These are phyloP conservation scores for Oryzias curvinotus DNA, from an alignment of 2,113 vertebrate genomes.

Conservation along the genomic window DNA sequence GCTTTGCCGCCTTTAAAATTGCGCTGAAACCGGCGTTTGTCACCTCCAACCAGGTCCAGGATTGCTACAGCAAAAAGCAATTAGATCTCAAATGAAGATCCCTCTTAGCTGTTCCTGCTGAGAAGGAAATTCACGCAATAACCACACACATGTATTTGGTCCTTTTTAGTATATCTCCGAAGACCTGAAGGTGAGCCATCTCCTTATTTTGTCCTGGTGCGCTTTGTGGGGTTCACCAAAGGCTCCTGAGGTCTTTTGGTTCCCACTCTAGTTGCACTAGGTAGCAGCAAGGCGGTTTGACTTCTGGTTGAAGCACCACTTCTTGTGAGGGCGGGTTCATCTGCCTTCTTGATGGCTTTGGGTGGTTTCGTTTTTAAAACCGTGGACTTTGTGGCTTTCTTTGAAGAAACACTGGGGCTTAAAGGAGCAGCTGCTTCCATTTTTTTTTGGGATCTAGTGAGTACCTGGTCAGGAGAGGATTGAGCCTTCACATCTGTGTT, in stretches of 20 bases:
- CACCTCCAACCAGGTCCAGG: constrained; percentile 49
- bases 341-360: constrained; percentile 46
- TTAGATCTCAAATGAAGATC: constrained; percentile 21
- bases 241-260: constrained; percentile 65
- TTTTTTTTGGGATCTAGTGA: constrained; percentile 80
- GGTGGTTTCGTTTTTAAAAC: constrained; percentile 6
- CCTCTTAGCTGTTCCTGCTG: constrained; percentile 25
- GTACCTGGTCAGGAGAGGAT: constrained; percentile 73
- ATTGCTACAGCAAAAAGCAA: constrained; percentile 37
- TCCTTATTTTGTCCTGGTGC: constrained; percentile 74
- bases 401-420: constrained; percentile 49
- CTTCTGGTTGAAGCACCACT: constrained; percentile 57
- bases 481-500: constrained; percentile 35
- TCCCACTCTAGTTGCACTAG: constrained; percentile 36
- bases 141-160: constrained; percentile 44
- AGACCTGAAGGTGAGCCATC: constrained; percentile 13
- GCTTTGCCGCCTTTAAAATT: constrained; percentile 28
- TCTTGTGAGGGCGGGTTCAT: constrained; percentile 33
- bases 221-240: constrained; percentile 64
- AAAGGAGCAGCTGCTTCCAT: constrained; percentile 50
- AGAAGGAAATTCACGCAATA: constrained; percentile 20
- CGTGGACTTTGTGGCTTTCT: constrained; percentile 47
- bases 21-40: constrained; percentile 11
- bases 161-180: constrained; percentile 42
- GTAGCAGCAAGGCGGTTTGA: constrained; percentile 27